Percentiles rank a stretch among this genome's conserved stretches.
These are phyloP conservation scores for Petrocephalus zakoni DNA, from an alignment of 2,113 vertebrate species.

Conservation along the genomic window DNA sequence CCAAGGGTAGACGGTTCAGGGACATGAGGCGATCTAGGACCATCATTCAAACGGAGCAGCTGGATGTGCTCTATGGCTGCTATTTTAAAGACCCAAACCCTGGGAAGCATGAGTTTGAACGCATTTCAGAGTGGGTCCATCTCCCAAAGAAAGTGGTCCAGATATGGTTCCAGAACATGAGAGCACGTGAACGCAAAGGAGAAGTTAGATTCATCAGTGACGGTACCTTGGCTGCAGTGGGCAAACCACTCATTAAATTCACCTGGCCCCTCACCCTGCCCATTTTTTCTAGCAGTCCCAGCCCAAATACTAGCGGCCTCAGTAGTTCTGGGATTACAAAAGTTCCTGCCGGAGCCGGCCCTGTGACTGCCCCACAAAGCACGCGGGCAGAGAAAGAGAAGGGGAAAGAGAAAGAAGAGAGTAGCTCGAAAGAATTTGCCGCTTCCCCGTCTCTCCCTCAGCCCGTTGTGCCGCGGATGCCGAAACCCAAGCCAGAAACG, in stretches of 20 bases:
- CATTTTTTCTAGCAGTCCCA: conserved; percentile 53
- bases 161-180: conserved; percentile 93
- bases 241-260: conserved; percentile 69
- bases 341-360: conserved; percentile 46
- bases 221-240: conserved; percentile 63
- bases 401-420: conserved; percentile 51
- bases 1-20: conserved; percentile 61
- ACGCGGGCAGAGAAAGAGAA: conserved; percentile 44
- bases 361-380: conserved; percentile 54
- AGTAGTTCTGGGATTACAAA: conserved; percentile 47
- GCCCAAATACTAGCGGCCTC: conserved; percentile 34
- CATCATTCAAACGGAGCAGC: conserved; percentile 82
- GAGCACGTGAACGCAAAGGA: conserved; percentile 82
- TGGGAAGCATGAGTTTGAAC: conserved; percentile 82
- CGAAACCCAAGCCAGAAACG: conserved; percentile 50
- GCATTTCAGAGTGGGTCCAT: conserved; percentile 82
- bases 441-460: conserved; percentile 34
- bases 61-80: conserved; percentile 82
- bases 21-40: conserved; percentile 77
- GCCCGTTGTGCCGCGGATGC: conserved; percentile 53
- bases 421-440: conserved; percentile 53
- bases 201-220: conserved; percentile 76
- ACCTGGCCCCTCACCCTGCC: conserved; percentile 64
- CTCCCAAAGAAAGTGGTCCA: conserved; percentile 88
- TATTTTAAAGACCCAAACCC: conserved; percentile 88